phyloP scores from a whole-genome alignment of 2,113 vertebrate species.

The Psammodynastes pulverulentus region DNA sequence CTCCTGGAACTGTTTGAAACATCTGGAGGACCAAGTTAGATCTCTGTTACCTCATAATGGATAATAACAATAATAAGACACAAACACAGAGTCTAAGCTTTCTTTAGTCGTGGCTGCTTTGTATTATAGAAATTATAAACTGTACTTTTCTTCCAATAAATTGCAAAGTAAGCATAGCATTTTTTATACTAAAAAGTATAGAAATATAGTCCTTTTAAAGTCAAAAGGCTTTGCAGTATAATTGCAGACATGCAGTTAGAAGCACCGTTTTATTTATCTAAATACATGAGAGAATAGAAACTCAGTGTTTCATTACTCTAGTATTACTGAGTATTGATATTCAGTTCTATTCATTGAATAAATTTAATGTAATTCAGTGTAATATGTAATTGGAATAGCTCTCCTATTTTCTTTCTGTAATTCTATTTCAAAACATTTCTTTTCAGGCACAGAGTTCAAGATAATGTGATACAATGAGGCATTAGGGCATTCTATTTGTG shows the following conservation, averaged over 20 bases:
- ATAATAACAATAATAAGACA: not conserved
- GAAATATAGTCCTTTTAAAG: not conserved
- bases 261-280: not conserved
- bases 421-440: not conserved
- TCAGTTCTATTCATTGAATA: not conserved
- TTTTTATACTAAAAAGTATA: not conserved
- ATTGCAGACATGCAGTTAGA: not conserved
- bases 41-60: not conserved
- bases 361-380: not conserved
- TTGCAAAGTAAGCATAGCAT: not conserved
- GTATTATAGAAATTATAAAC: not conserved
- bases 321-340: not conserved
- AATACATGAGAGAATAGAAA: not conserved
- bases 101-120: not conserved
- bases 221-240: not conserved
- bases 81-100: not conserved
- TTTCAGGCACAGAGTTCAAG: not conserved
- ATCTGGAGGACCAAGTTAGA: not conserved
- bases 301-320: not conserved
- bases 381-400: not conserved
- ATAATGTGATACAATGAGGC: not conserved
- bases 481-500: not conserved
- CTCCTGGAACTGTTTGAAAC: not conserved
- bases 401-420: not conserved
- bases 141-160: not conserved